Base-by-base conservation (phyloP, 2,797 vertebrate genomes). In the Rhabdophis nuchalis region DNA sequence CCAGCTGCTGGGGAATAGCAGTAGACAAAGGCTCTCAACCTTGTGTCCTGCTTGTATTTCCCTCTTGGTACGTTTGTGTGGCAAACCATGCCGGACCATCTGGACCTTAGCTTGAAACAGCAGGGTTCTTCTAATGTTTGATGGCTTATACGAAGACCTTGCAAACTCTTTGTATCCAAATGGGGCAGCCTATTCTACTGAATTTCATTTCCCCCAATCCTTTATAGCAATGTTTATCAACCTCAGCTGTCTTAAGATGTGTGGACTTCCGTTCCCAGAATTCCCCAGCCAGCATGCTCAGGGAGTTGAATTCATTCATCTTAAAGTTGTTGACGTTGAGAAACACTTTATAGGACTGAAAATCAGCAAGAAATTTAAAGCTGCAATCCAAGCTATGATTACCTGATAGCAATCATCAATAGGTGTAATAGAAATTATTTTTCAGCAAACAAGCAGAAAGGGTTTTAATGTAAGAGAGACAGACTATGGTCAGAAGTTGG, bases 341-440 rank as follows among this genome's bases (percentile, higher is more conserved):
- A 72, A 72, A 32, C n/a, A 72, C 20, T 82, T 82, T 46, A 25
- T 5, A 82, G 20, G 20, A 20, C 93, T 0, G 18, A 91, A 94
- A 90, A 96, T 93, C 93, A 93, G 72, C 89, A 93, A 52, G 13
- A 91, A 61, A 41, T 1, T 92, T 96, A 88, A 89, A 29, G 29
- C 9, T 64, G 58, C 41, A 29, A n/a, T 89, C 41, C 58, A 50
- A 52, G 60, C 16, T 50, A 52, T 20, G 18, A 18, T 64, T 29
- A n/a, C 12, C 50, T 64, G 58, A 89, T 10, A 64, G 46, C 29
- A 64, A 64, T 61, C 58, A 6, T 27, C 88, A 52, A 11, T 52
- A 16, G 52, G 61, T 10, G 0, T 11, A 64, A 60, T 89, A 58
- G 27, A n/a, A 64, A 60, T 56, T 87, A 56, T 56, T 0, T 87